phyloP scores from a whole-genome alignment of 2,113 vertebrate genomes.

The Mohoua ochrocephala region DNA sequence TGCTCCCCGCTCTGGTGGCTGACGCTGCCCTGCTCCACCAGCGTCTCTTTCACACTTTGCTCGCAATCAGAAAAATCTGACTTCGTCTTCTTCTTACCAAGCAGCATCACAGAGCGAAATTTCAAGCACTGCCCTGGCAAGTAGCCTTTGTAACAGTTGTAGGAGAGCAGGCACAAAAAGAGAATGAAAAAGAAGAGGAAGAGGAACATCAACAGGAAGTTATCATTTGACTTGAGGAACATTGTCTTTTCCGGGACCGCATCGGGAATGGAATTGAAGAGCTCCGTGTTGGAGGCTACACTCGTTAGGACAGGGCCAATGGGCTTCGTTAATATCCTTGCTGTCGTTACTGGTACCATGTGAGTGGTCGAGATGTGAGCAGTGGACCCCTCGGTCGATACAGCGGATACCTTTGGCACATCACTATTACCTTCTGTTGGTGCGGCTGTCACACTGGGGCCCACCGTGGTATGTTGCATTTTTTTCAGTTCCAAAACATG shows the following conservation, averaged over 20 bases:
- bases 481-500: conserved; percentile 80
- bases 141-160: conserved; percentile 96
- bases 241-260: conserved; percentile 74
- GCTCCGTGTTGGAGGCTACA: conserved; percentile 59
- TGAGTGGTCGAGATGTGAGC: conserved; percentile 54
- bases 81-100: conserved; percentile 80
- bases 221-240: conserved; percentile 86
- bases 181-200: conserved; percentile 90
- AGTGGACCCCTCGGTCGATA: conserved; percentile 57
- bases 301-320: conserved; percentile 63
- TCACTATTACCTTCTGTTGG: conserved; percentile 74
- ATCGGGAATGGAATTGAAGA: conserved; percentile 69
- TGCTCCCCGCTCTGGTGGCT: conserved; percentile 82
- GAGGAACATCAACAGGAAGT: conserved; percentile 83
- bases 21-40: conserved; percentile 78
- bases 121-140: conserved; percentile 88
- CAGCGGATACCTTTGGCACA: conserved; percentile 45
- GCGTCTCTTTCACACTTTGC: conserved; percentile 81
- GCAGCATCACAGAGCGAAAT: conserved; percentile 80
- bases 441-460: not conserved
- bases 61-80: conserved; percentile 84
- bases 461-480: not conserved
- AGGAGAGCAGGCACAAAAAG: conserved; percentile 81
- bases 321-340: conserved; percentile 70
- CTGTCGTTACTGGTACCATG: conserved; percentile 51